phyloP scores from a whole-genome alignment of 2,113 vertebrate species.

The Percopsis transmontana region DNA sequence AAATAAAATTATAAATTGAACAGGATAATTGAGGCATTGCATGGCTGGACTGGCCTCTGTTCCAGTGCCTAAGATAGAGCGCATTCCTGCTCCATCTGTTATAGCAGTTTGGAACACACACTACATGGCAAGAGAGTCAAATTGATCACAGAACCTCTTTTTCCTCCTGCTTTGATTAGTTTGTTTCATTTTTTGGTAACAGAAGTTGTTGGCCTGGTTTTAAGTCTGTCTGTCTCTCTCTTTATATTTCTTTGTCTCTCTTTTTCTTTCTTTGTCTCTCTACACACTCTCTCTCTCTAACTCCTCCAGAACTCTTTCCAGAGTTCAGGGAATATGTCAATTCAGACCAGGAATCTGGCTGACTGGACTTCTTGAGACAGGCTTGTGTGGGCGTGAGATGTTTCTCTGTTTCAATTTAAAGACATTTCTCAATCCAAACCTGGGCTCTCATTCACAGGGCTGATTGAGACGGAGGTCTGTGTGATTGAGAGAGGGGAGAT shows the following conservation, averaged over 20 bases:
- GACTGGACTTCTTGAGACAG: too few species aligned
- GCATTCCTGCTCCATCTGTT: constrained; percentile 34
- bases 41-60: neutral
- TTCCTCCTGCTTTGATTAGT: neutral
- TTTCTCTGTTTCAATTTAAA: neutral
- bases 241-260: neutral
- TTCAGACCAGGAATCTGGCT: too few species aligned
- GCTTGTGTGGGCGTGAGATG: too few species aligned
- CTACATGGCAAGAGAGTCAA: too few species aligned
- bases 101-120: constrained; percentile 15
- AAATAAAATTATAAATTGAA: neutral
- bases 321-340: too few species aligned
- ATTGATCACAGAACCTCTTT: neutral
- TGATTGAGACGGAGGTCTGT: constrained; percentile 46
- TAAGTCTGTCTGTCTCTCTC: neutral
- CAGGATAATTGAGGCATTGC: constrained; percentile 6
- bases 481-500: neutral
- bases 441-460: constrained; percentile 27
- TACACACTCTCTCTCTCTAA: too few species aligned
- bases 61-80: neutral
- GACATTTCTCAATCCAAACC: constrained; percentile 16
- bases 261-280: neutral
- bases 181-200: neutral
- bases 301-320: too few species aligned
- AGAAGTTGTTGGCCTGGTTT: too few species aligned